A percentile compares a stretch with the other conserved stretches of the same genome.
Conservation (phyloP, 2,113 vertebrate genomes). For the Polypterus senegalus region DNA sequence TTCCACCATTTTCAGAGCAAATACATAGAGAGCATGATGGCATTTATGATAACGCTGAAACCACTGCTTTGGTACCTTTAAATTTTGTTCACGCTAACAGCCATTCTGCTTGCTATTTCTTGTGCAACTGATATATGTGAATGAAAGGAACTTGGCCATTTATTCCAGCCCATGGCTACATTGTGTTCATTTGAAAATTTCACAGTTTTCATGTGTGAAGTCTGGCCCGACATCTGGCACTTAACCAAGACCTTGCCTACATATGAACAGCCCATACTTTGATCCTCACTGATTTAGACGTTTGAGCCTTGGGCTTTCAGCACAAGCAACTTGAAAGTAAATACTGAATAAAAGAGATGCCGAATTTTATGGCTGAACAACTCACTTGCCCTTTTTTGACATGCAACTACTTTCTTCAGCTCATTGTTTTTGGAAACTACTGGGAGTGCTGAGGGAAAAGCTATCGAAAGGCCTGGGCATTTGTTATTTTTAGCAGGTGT, state of each 20-base stretch:
- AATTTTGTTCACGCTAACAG: too few relatives aligned
- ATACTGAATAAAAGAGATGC: not conserved
- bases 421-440: not conserved
- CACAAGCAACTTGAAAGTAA: not conserved
- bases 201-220: slow-evolving; percentile 2
- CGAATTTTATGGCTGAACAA: not conserved
- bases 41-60: too few relatives aligned
- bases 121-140: too few relatives aligned
- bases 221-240: not conserved
- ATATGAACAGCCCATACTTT: slow-evolving; percentile 21
- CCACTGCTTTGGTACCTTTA: too few relatives aligned
- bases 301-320: not conserved
- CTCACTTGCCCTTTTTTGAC: slow-evolving; percentile 3
- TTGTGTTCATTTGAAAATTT: not conserved
- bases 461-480: slow-evolving; percentile 5
- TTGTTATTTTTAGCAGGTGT: slow-evolving; percentile 13
- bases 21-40: too few relatives aligned
- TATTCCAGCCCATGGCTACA: too few relatives aligned
- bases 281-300: slow-evolving; percentile 7
- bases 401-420: slow-evolving; percentile 6
- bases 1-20: too few relatives aligned
- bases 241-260: slow-evolving; percentile 12
- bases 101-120: too few relatives aligned
- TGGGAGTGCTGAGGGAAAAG: slow-evolving; percentile 9
- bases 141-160: too few relatives aligned